Percentiles rank a stretch among this genome's conserved stretches.
Evolutionary conservation across 2,888 invertebrate genomes (phyloP).

Genomic region (Drosophila dives): DNA sequence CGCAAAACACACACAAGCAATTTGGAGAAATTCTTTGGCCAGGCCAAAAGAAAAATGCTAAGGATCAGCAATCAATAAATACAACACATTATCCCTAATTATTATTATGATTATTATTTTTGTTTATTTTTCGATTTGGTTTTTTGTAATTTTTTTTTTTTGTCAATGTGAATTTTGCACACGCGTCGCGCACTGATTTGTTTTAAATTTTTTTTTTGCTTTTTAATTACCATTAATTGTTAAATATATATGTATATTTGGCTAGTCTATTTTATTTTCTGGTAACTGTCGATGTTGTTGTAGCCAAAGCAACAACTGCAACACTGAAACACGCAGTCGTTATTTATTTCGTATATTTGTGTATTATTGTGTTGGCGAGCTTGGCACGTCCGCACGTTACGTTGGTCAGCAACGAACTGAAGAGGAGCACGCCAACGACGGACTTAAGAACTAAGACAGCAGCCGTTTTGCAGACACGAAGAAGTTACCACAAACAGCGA

Average conservation of each 20-base stretch:
- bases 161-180: constrained; percentile 36
- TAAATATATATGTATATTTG: constrained; percentile 11
- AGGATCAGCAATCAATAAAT: constrained; percentile 30
- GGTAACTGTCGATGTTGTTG: constrained; percentile 17
- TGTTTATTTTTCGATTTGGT: constrained; percentile 14
- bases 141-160: constrained; percentile 6
- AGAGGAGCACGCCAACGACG: constrained; percentile 85
- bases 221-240: constrained; percentile 42
- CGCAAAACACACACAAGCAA: constrained; percentile 31
- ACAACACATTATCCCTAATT: constrained; percentile 45
- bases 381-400: constrained; percentile 83
- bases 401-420: constrained; percentile 85
- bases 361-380: constrained; percentile 52
- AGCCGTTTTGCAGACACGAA: constrained; percentile 68
- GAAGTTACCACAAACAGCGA: constrained; percentile 64
- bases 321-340: constrained; percentile 46
- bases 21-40: constrained; percentile 47
- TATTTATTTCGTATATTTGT: constrained; percentile 16
- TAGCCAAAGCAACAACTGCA: constrained; percentile 40
- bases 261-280: constrained; percentile 32
- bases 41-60: constrained; percentile 33
- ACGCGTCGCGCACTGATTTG: constrained; percentile 61
- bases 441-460: constrained; percentile 85
- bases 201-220: constrained; percentile 1
- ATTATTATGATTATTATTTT: constrained; percentile 39